A percentile compares a stretch with the other conserved stretches of the same genome.
Conservation (phyloP, 2,888 invertebrate genomes). For the Eucera pruinosa region DNA sequence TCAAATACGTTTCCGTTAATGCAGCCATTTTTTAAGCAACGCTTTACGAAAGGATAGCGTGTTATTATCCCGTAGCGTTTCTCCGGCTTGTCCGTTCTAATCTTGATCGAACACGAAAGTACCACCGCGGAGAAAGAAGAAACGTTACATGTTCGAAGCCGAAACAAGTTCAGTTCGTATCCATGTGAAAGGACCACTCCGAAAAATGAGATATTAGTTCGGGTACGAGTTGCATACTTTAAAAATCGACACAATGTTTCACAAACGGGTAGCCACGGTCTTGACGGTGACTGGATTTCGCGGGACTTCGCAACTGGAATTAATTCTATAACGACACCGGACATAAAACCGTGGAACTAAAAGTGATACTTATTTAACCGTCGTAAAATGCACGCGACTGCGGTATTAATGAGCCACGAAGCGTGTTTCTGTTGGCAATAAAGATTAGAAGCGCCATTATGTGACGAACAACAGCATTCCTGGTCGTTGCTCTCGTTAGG, state of each 20-base stretch:
- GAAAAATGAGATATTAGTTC: conserved; percentile 54
- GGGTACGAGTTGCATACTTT: conserved; percentile 18
- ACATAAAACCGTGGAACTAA: conserved; percentile 15
- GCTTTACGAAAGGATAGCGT: conserved; percentile 20
- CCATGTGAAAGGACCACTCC: conserved; percentile 40
- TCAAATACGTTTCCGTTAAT: conserved; percentile 40
- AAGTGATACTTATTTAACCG: conserved; percentile 23
- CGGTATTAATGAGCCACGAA: conserved; percentile 27
- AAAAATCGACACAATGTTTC: conserved; percentile 33
- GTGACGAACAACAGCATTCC: conserved; percentile 22
- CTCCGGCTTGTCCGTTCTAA: conserved; percentile 51
- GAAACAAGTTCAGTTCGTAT: conserved; percentile 40
- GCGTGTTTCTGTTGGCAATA: conserved; percentile 33
- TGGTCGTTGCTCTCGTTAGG: conserved; percentile 10
- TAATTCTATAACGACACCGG: not conserved
- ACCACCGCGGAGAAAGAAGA: conserved; percentile 31
- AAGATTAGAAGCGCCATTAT: conserved; percentile 48
- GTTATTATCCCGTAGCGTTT: conserved; percentile 60
- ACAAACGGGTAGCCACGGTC: conserved; percentile 36
- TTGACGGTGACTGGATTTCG: conserved; percentile 4
- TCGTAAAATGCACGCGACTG: conserved; percentile 37
- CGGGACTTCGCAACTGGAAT: not conserved
- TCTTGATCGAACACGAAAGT: conserved; percentile 67
- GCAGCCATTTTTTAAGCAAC: conserved; percentile 48
- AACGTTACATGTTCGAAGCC: conserved; percentile 54